These are phyloP conservation scores for Deilephila elpenor DNA, from an alignment of 2,888 invertebrate genomes.

Conservation along the genomic window DNA sequence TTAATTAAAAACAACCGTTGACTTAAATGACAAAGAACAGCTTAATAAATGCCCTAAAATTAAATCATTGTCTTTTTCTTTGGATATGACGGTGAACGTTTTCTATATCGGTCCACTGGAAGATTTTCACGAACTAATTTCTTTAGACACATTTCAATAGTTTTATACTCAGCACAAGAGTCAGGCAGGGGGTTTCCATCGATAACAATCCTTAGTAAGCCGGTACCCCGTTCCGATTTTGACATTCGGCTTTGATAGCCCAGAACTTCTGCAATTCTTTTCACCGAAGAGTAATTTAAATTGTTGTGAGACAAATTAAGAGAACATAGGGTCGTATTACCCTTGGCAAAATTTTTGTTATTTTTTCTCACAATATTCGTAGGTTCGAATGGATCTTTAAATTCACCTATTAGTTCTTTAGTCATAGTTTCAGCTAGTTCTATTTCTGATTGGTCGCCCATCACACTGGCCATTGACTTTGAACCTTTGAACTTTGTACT, in stretches of 20 bases:
- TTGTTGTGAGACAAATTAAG: slow-evolving; percentile 64
- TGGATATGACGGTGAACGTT: neutral
- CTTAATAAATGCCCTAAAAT: too few relatives aligned
- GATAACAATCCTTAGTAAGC: slow-evolving; percentile 55
- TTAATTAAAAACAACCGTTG: neutral
- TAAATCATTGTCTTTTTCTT: neutral
- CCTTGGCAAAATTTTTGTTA: slow-evolving; percentile 44
- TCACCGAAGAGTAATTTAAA: slow-evolving; percentile 48
- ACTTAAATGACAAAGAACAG: too few relatives aligned
- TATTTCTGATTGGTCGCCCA: slow-evolving; percentile 28
- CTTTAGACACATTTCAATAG: slow-evolving; percentile 47
- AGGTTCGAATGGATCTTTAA: slow-evolving; percentile 49
- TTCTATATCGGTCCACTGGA: slow-evolving; percentile 20
- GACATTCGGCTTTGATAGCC: slow-evolving; percentile 49
- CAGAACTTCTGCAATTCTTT: slow-evolving; percentile 51
- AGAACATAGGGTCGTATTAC: slow-evolving; percentile 59
- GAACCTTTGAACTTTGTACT: slow-evolving; percentile 2
- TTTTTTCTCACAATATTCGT: slow-evolving; percentile 41
- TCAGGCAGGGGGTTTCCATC: slow-evolving; percentile 58
- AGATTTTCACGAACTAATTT: slow-evolving; percentile 35
- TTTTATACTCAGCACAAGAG: slow-evolving; percentile 47
- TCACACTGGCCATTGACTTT: slow-evolving; percentile 24
- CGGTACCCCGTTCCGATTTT: slow-evolving; percentile 40
- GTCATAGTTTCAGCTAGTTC: slow-evolving; percentile 46
- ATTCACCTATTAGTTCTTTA: slow-evolving; percentile 45